These are phyloP conservation scores for Ptilorrhoa leucosticta DNA, from an alignment of 2,113 vertebrate species.

Conservation along the genomic window DNA sequence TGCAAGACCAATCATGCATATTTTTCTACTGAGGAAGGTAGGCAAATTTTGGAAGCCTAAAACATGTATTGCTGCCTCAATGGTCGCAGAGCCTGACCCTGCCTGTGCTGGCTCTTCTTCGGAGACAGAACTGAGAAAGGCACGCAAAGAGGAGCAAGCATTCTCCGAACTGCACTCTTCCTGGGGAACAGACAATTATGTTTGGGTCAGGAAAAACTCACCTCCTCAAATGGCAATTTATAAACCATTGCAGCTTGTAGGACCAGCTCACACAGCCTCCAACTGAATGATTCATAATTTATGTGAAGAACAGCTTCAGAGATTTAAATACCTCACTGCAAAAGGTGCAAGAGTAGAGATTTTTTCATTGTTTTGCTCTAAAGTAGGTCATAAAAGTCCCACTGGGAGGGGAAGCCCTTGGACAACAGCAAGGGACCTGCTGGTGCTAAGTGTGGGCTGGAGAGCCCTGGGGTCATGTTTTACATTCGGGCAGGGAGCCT, in stretches of 20 bases:
- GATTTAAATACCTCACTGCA: constrained; percentile 23
- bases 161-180: background rate
- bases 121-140: background rate
- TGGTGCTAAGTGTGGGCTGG: background rate
- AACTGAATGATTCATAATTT: background rate
- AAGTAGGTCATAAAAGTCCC: background rate
- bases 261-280: background rate
- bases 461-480: constrained; percentile 47
- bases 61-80: rapidly evolving
- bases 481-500: constrained; percentile 12
- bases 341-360: background rate
- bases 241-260: background rate
- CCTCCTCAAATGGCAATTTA: background rate
- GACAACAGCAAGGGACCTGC: background rate
- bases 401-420: background rate
- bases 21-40: background rate
- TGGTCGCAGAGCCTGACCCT: rapidly evolving
- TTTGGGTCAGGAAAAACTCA: background rate
- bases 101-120: background rate
- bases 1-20: background rate
- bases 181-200: background rate
- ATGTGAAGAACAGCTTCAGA: constrained; percentile 17
- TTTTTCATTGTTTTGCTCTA: background rate
- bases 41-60: background rate
- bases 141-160: background rate